These are phyloP conservation scores for Chrysina gloriosa DNA, from an alignment of 2,888 invertebrate species.

Conservation along the genomic window DNA sequence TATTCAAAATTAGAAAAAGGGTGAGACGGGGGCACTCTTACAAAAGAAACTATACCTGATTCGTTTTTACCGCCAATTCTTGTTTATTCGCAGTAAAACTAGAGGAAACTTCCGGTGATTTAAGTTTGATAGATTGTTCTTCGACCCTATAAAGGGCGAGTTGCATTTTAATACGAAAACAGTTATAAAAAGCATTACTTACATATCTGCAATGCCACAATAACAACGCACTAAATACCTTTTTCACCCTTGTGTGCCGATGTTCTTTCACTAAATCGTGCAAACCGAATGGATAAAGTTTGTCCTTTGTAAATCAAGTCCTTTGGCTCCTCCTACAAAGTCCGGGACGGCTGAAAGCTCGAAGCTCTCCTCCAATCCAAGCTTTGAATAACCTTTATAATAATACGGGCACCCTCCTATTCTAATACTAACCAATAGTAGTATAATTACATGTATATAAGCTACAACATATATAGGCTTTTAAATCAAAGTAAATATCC, in stretches of 20 bases:
- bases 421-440: conserved; percentile 41
- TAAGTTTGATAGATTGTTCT: conserved; percentile 47
- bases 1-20: no score
- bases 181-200: conserved; percentile 17
- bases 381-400: conserved; percentile 39
- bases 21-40: no score
- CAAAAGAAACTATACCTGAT: conserved; percentile 50
- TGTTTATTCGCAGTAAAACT: conserved; percentile 45
- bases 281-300: conserved; percentile 40
- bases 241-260: background rate
- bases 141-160: conserved; percentile 47
- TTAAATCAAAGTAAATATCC: background rate
- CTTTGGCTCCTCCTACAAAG: conserved; percentile 32
- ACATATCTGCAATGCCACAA: conserved; percentile 21
- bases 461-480: background rate
- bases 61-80: conserved; percentile 49
- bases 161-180: background rate
- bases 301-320: conserved; percentile 34
- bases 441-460: conserved; percentile 39
- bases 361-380: conserved; percentile 35
- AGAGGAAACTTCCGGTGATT: conserved; percentile 48
- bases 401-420: conserved; percentile 40
- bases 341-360: conserved; percentile 26
- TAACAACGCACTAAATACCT: background rate
- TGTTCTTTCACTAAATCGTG: conserved; percentile 32